phyloP scores from a whole-genome alignment of 1,140 invertebrate genomes.

The Lasioglossum baleicum region DNA sequence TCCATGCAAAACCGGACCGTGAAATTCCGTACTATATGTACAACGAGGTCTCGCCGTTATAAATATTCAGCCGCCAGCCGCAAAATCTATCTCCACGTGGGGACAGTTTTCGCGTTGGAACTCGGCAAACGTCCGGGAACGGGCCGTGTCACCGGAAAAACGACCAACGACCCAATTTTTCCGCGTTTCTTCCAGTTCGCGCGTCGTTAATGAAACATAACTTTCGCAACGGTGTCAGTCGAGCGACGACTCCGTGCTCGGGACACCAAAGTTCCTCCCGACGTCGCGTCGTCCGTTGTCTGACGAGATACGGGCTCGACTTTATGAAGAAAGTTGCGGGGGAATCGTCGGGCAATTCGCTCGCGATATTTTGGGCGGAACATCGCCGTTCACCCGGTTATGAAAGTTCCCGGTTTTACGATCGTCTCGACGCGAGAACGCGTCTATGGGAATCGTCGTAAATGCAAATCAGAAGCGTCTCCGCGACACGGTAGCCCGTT shows the following conservation, averaged over 20 bases:
- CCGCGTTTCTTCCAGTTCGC: not conserved
- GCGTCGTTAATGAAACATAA: not conserved
- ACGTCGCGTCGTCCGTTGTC: not conserved
- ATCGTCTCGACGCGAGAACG: not conserved
- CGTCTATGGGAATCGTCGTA: not conserved
- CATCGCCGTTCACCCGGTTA: not conserved
- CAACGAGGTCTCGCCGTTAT: conserved; percentile 11
- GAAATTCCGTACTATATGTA: conserved; percentile 41
- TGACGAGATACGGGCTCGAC: not conserved
- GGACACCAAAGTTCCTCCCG: not conserved
- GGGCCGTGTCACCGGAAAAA: not conserved
- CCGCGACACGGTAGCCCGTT: not conserved
- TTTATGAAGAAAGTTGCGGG: conserved; percentile 3
- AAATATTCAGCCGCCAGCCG: conserved; percentile 18
- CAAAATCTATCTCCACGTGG: conserved; percentile 23
- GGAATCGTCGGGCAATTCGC: not conserved
- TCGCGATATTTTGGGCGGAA: not conserved
- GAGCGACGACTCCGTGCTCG: not conserved
- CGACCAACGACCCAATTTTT: not conserved
- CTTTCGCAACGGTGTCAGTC: not conserved
- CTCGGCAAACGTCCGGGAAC: too few species aligned
- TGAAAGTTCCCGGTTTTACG: conserved; percentile 7
- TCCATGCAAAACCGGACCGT: conserved; percentile 26
- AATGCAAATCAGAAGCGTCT: not conserved
- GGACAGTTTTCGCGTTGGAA: not conserved